These are phyloP conservation scores for Taurulus bubalis DNA, from an alignment of 2,113 vertebrate species.

Conservation along the genomic window DNA sequence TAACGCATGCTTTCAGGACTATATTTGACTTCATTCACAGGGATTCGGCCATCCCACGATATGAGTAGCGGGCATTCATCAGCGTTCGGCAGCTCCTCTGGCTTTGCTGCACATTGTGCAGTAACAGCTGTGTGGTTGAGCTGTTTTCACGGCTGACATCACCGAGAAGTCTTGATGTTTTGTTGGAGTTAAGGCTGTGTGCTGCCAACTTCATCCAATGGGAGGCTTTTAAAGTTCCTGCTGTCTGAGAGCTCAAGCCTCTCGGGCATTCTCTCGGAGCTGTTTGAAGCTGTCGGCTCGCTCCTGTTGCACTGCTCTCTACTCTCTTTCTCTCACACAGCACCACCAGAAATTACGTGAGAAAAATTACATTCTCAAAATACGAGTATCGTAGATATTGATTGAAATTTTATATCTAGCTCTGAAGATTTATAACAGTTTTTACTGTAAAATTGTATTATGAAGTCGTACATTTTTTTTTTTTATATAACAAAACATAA, in stretches of 20 bases:
- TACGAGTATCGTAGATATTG: not conserved
- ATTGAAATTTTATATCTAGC: slow-evolving; percentile 3
- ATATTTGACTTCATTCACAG: slow-evolving; percentile 46
- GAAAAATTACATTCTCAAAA: slow-evolving; percentile 15
- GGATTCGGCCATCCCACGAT: not conserved
- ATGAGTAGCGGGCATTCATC: slow-evolving; percentile 26
- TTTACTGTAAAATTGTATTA: not conserved
- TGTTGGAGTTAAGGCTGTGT: slow-evolving; percentile 7
- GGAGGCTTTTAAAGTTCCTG: slow-evolving; percentile 28
- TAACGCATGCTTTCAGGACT: slow-evolving; percentile 16
- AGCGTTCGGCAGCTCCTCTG: slow-evolving; percentile 2
- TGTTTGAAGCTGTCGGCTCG: slow-evolving; percentile 34
- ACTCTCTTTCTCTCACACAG: not conserved
- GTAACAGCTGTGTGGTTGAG: not conserved
- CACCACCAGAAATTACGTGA: not conserved
- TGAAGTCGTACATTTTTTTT: no score
- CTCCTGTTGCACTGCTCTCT: slow-evolving; percentile 11
- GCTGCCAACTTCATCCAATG: slow-evolving; percentile 12
- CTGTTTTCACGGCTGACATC: slow-evolving; percentile 32
- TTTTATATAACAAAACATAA: not conserved
- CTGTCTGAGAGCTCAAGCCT: slow-evolving; percentile 30
- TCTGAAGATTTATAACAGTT: not conserved
- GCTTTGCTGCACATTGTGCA: not conserved
- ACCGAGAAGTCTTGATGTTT: slow-evolving; percentile 19
- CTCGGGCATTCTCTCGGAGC: slow-evolving; percentile 22